Base-by-base conservation (phyloP, 2,888 invertebrate species). In the Mechanitis messenoides region DNA sequence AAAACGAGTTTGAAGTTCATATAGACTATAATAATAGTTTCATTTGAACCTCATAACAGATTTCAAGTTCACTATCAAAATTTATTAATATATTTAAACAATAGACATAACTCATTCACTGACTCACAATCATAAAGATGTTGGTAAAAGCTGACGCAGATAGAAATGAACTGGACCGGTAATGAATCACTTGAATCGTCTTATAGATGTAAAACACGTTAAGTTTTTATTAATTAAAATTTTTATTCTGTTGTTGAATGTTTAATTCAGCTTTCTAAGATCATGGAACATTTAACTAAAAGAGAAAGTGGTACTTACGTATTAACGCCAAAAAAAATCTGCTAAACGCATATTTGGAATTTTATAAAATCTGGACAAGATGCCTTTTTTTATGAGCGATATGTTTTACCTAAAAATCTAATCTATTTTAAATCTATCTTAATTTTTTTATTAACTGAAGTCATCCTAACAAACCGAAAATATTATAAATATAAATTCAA, bases 141-240 rank as follows among this genome's bases (percentile, higher is more conserved):
- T 79, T 75, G 76, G 75, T 75, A 75, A 78, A 75, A 77, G 75
- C 77, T 76, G 77, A 77, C 78, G 74, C 78, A 80, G 79, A 82
- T 79, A 82, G 77, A 75, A 78, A 78, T 79, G 75, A 75, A 76
- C 74, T 73, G 74, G 76, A 77, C 74, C 72, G 71, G 73, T 70
- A 75, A 83, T 85, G 83, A 85, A 86, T 85, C 70, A 72, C 59
- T 64, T 63, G 58, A 62, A 62, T 56, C 54, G 56, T 63, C 58
- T 59, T 58, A 58, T 55, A 55, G 56, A 63, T 59, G 50, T 59
- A 55, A 58, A 56, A 65, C 33, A 63, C 55, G 56, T 59, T 63
- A 31, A 61, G 55, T 59, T 59, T 56, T 45, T 47, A 56, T 46
- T 58, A 47, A 60, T 57, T n/a, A 42, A 38, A 55, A 61, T 45